These are phyloP conservation scores for Pollenia amentaria DNA, from an alignment of 2,888 invertebrate genomes.

Conservation along the genomic window DNA sequence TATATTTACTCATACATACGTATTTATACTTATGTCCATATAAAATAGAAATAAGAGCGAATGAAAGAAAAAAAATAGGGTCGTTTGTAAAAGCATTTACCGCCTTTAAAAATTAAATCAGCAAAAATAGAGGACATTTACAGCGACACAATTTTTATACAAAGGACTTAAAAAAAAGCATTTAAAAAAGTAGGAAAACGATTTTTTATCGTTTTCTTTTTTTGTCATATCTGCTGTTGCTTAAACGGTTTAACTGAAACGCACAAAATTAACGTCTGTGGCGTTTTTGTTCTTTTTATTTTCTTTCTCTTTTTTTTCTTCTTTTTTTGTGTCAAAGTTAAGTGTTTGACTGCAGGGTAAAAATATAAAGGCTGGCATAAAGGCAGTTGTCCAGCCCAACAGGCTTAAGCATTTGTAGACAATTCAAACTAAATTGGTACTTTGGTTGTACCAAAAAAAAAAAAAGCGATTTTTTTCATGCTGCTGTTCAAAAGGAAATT, in stretches of 20 bases:
- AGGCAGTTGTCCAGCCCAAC: constrained; percentile 68
- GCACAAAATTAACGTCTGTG: constrained; percentile 69
- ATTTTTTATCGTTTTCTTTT: constrained; percentile 62
- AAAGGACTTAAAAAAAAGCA: constrained; percentile 52
- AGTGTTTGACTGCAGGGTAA: constrained; percentile 69
- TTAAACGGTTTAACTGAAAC: constrained; percentile 58
- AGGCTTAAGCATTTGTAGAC: constrained; percentile 71
- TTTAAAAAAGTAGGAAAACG: constrained; percentile 61
- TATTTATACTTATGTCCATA: no score
- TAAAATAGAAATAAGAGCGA: neutral
- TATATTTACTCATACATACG: neutral
- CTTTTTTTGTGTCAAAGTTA: constrained; percentile 62
- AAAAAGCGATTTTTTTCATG: constrained; percentile 22
- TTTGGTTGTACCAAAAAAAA: constrained; percentile 46
- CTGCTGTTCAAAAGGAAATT: constrained; percentile 61
- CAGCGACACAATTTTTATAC: constrained; percentile 57
- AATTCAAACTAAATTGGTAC: constrained; percentile 73
- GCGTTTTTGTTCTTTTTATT: constrained; percentile 38
- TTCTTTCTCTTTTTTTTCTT: neutral
- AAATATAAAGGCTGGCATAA: constrained; percentile 66
- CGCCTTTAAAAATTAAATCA: constrained; percentile 82
- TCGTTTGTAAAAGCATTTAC: constrained; percentile 63
- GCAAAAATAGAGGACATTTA: constrained; percentile 76
- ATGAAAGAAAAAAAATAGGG: constrained; percentile 20
- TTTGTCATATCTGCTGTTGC: constrained; percentile 26